Evolutionary conservation across 2,888 invertebrate species (phyloP).

Genomic region (Brenthis hecate): DNA sequence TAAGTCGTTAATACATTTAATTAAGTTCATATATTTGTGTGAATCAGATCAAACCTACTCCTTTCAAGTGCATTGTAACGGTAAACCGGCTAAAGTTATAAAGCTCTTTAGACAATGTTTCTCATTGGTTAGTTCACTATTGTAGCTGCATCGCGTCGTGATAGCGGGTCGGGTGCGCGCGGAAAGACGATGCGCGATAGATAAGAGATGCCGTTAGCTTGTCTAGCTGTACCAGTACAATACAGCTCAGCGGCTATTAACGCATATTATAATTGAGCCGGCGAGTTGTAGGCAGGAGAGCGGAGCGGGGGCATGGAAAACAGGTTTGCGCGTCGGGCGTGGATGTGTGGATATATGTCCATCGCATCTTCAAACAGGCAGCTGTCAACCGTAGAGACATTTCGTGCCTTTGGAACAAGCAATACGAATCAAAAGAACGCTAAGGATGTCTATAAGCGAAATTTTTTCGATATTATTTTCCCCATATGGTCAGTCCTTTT

Average conservation of each 20-base stretch:
- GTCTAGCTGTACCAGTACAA: conserved; percentile 73
- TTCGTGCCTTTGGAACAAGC: conserved; percentile 23
- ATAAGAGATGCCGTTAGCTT: conserved; percentile 74
- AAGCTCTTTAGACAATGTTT: conserved; percentile 29
- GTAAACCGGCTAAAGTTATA: conserved; percentile 31
- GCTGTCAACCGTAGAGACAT: conserved; percentile 48
- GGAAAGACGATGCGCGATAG: conserved; percentile 69
- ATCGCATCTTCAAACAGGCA: conserved; percentile 50
- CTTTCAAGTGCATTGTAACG: conserved; percentile 29
- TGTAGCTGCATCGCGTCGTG: conserved; percentile 42
- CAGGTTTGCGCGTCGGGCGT: conserved; percentile 61
- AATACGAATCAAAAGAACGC: conserved; percentile 16
- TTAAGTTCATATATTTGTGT: not conserved
- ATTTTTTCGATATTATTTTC: too few species aligned
- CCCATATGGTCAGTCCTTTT: too few species aligned
- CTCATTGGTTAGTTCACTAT: conserved; percentile 32
- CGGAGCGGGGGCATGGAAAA: conserved; percentile 54
- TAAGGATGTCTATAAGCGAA: not conserved
- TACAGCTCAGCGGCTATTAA: conserved; percentile 67
- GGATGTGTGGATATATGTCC: conserved; percentile 48
- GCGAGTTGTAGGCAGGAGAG: conserved; percentile 45
- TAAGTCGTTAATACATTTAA: too few species aligned
- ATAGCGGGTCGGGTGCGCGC: conserved; percentile 61
- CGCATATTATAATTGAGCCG: conserved; percentile 44
- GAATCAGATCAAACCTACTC: conserved; percentile 3